Percentiles rank a stretch among this genome's conserved stretches.
Conservation (phyloP, 2,888 invertebrate genomes). For the Phasia obesa region DNA sequence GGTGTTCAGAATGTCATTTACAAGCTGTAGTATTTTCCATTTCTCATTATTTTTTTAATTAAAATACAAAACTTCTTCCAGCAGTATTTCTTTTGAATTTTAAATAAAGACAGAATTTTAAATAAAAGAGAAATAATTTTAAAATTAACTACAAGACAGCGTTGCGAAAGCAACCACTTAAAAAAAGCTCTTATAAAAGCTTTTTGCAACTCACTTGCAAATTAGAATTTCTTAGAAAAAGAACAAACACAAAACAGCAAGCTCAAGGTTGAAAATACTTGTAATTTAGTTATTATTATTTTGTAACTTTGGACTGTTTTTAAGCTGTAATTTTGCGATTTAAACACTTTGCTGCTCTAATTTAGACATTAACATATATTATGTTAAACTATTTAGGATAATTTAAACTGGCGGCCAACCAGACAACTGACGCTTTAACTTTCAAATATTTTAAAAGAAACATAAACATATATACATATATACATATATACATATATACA, state of each 20-base stretch:
- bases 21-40: too few species aligned
- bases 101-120: not conserved
- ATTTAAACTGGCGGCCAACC: not conserved
- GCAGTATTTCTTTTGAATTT: not conserved
- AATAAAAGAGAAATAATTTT: not conserved
- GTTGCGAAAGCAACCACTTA: not conserved
- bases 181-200: not conserved
- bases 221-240: too few species aligned
- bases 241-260: not conserved
- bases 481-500: too few species aligned
- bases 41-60: not conserved
- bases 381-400: constrained; percentile 9
- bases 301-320: constrained; percentile 5
- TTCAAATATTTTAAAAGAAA: constrained; percentile 28
- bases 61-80: not conserved
- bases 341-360: constrained; percentile 1
- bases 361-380: not conserved
- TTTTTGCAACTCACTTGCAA: not conserved
- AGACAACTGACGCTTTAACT: constrained; percentile 31
- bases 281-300: not conserved
- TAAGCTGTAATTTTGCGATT: constrained; percentile 17
- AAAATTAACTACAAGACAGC: not conserved
- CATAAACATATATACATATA: not conserved
- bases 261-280: not conserved
- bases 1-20: too few species aligned